A percentile compares a stretch with the other conserved stretches of the same genome.
Evolutionary conservation across 37 sponge, comb jelly and placozoan genomes (phyloP).

Genomic region (Trichoplax adhaerens): DNA sequence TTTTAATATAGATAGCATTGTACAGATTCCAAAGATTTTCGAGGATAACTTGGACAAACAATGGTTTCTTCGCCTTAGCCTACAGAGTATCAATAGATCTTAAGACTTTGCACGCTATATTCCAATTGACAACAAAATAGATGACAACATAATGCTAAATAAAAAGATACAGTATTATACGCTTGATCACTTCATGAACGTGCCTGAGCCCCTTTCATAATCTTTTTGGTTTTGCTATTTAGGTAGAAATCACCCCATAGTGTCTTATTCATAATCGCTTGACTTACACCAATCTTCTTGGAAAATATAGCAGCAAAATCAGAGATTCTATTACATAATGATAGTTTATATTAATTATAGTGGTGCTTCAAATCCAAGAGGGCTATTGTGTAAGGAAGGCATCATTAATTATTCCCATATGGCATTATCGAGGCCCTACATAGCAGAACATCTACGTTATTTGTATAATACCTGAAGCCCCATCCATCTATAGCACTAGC

Average conservation of each 20-base stretch:
- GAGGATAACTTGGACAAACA: constrained; percentile 91
- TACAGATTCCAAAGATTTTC: constrained; percentile 95
- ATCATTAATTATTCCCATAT: not conserved
- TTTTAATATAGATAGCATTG: constrained; percentile 44
- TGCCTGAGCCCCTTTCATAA: constrained; percentile 76
- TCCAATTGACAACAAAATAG: not conserved
- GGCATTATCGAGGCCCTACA: not conserved
- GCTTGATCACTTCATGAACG: not conserved
- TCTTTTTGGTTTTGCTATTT: constrained; percentile 66
- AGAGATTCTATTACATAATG: constrained; percentile 27
- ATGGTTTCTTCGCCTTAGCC: constrained; percentile 89
- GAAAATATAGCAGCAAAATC: constrained; percentile 71
- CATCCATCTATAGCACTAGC: constrained; percentile 90
- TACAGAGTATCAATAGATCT: constrained; percentile 3
- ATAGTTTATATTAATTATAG: not conserved
- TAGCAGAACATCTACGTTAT: not conserved
- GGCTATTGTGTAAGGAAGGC: not conserved
- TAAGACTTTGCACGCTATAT: not conserved
- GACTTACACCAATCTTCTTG: constrained; percentile 68
- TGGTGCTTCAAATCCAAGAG: not conserved
- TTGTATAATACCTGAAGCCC: constrained; percentile 72
- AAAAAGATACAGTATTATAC: not conserved
- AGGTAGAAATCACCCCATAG: constrained; percentile 98
- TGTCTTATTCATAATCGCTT: constrained; percentile 54
- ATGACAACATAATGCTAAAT: not conserved